Evolutionary conservation across 2,797 vertebrate genomes (phyloP).

Genomic region (Malacoctenus gilli): DNA sequence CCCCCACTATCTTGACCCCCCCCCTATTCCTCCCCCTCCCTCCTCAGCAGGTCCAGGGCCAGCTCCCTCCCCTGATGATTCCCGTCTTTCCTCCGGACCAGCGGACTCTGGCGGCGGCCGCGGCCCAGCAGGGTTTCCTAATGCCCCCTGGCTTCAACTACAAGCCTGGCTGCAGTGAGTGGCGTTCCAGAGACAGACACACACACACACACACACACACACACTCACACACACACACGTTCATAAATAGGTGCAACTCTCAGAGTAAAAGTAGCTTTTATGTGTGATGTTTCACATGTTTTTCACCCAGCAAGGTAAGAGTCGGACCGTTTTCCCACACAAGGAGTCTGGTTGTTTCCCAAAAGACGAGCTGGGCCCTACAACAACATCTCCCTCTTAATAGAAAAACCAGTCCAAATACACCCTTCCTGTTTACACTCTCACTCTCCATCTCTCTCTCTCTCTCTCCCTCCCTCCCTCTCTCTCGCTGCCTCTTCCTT

Average conservation of each 20-base stretch:
- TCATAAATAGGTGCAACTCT: constrained; percentile 27
- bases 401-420: constrained; percentile 74
- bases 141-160: constrained; percentile 98
- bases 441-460: constrained; percentile 46
- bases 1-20: too few relatives aligned
- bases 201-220: constrained; percentile 4
- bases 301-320: constrained; percentile 54
- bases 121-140: constrained; percentile 98
- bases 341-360: constrained; percentile 61
- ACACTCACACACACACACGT: constrained; percentile 1
- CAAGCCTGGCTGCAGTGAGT: constrained; percentile 99
- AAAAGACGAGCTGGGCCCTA: constrained; percentile 63
- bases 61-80: constrained; percentile 98
- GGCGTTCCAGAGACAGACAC: constrained; percentile 6
- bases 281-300: constrained; percentile 33
- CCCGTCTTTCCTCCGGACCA: constrained; percentile 98
- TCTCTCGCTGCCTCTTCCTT: constrained; percentile 67
- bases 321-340: constrained; percentile 60
- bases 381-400: constrained; percentile 68
- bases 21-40: constrained; percentile 19
- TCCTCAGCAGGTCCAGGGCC: constrained; percentile 97
- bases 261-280: constrained; percentile 26
- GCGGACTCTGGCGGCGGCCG: constrained; percentile 93
- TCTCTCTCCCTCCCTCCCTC: constrained; percentile 40
- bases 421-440: constrained; percentile 77